Conservation (phyloP, 2,797 vertebrate species). For the Micropoecilia bifurca region DNA sequence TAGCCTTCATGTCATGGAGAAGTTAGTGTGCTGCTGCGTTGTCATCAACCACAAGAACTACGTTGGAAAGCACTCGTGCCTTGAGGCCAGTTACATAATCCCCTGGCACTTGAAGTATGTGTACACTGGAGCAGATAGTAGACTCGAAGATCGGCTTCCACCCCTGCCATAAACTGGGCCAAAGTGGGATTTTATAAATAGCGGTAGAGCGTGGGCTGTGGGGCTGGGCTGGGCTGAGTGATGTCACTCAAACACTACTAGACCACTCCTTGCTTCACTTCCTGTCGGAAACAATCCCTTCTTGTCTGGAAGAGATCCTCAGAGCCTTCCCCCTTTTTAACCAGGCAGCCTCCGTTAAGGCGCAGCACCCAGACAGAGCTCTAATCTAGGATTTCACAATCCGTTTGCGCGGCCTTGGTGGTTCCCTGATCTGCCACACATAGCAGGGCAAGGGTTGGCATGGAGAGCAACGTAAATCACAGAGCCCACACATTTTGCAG, state of each 20-base stretch:
- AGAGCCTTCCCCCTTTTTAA: slow-evolving; percentile 37
- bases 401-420: slow-evolving; percentile 36
- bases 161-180: slow-evolving; percentile 75
- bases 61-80: slow-evolving; percentile 65
- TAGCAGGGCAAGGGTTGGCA: slow-evolving; percentile 45
- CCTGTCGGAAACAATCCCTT: slow-evolving; percentile 83
- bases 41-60: slow-evolving; percentile 58
- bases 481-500: slow-evolving; percentile 62
- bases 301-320: slow-evolving; percentile 73
- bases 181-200: slow-evolving; percentile 83
- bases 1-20: slow-evolving; percentile 49
- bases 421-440: slow-evolving; percentile 39
- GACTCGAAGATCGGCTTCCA: slow-evolving; percentile 74
- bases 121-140: slow-evolving; percentile 74
- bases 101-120: slow-evolving; percentile 72
- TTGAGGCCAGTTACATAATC: slow-evolving; percentile 75
- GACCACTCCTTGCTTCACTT: slow-evolving; percentile 83
- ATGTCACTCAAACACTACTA: slow-evolving; percentile 74
- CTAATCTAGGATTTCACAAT: slow-evolving; percentile 60
- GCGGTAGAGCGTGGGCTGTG: slow-evolving; percentile 77
- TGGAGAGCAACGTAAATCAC: slow-evolving; percentile 53
- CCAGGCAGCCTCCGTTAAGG: slow-evolving; percentile 22
- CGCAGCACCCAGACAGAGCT: slow-evolving; percentile 24
- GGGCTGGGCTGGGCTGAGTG: slow-evolving; percentile 76
- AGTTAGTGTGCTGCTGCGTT: slow-evolving; percentile 50